Conservation (phyloP, 2,113 vertebrate species). For the Mungos mungo region DNA sequence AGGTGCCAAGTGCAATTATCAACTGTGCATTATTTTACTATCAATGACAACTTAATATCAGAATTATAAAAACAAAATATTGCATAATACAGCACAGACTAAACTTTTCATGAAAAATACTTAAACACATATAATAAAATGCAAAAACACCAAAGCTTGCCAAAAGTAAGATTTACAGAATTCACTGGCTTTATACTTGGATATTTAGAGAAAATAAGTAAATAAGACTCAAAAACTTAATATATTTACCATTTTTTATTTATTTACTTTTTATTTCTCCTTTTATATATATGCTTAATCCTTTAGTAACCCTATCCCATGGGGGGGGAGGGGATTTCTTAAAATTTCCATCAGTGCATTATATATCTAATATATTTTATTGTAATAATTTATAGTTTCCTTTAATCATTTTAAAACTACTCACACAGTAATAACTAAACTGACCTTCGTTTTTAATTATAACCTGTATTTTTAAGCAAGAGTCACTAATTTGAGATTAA, state of each 20-base stretch:
- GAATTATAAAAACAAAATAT: conserved; percentile 20
- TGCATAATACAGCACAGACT: neutral
- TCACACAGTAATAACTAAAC: neutral
- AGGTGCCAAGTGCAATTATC: neutral
- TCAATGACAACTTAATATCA: neutral
- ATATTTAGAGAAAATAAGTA: neutral
- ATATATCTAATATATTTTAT: neutral
- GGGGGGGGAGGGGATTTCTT: neutral
- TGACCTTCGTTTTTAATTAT: neutral
- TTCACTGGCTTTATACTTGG: neutral
- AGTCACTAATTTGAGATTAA: neutral
- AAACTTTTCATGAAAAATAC: conserved; percentile 22
- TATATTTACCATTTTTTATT: neutral
- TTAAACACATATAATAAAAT: neutral
- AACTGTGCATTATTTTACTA: conserved; percentile 1
- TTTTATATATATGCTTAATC: neutral
- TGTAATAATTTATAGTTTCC: conserved; percentile 10
- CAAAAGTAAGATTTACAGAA: neutral
- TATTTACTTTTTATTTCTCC: neutral
- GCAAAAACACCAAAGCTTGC: neutral
- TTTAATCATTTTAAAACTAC: neutral
- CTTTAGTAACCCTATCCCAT: neutral
- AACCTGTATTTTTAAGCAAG: neutral
- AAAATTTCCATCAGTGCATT: neutral
- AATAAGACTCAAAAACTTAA: neutral